These are phyloP conservation scores for Jordanella pulchra DNA, from an alignment of 2,797 vertebrate species.

Conservation along the genomic window DNA sequence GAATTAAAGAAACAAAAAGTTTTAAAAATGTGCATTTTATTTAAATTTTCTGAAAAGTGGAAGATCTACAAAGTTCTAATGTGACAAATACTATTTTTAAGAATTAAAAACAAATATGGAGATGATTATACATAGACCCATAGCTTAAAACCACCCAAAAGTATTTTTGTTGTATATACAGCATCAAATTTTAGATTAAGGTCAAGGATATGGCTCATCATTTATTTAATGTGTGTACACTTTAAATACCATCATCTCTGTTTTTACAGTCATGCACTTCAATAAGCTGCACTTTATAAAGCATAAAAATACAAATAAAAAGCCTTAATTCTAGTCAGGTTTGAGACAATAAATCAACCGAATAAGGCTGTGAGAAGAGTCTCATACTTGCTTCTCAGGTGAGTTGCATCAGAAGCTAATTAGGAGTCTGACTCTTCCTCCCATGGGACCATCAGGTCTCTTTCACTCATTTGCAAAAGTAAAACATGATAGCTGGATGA, in stretches of 20 bases:
- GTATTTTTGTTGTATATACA: not conserved
- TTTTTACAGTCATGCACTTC: not conserved
- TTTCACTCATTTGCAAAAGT: conserved; percentile 31
- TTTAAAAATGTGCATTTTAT: not conserved
- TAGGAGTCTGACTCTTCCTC: conserved; percentile 32
- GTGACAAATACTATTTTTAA: not conserved
- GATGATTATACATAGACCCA: no score
- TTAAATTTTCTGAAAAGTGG: not conserved
- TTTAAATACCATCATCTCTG: not conserved
- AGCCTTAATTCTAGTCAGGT: not conserved
- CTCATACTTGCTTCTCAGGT: conserved; percentile 35
- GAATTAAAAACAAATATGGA: not conserved
- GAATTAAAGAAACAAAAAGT: no score
- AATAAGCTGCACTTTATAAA: not conserved
- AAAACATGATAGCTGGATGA: conserved; percentile 8
- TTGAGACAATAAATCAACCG: conserved; percentile 25
- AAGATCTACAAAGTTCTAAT: not conserved
- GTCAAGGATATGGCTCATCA: no score
- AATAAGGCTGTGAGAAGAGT: conserved; percentile 10
- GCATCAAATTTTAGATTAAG: not conserved
- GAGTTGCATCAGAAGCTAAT: conserved; percentile 60
- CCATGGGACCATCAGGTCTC: conserved; percentile 31
- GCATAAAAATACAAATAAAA: not conserved
- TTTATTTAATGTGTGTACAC: not conserved
- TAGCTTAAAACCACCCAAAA: no score